phyloP scores from a whole-genome alignment of 2,113 vertebrate species.

The Sphyrna mokarran region DNA sequence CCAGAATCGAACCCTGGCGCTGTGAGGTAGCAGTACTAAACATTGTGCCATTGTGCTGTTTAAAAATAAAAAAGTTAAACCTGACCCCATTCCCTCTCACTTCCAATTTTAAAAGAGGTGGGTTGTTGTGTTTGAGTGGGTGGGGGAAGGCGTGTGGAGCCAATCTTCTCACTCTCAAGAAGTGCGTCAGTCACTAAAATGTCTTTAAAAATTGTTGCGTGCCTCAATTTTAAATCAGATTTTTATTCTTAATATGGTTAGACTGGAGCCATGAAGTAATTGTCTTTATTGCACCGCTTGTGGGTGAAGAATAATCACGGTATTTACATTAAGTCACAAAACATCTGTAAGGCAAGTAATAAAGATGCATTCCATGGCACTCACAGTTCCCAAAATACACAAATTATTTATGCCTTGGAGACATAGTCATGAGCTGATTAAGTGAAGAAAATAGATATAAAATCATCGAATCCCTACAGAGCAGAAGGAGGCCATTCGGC shows the following conservation, averaged over 20 bases:
- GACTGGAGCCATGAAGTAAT: neutral
- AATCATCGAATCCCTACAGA: too few relatives aligned
- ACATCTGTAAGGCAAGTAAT: conserved; percentile 52
- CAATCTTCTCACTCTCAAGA: neutral
- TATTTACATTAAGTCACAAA: conserved; percentile 62
- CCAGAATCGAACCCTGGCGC: too few relatives aligned
- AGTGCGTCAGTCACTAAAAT: neutral
- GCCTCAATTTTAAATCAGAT: neutral
- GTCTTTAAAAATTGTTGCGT: neutral
- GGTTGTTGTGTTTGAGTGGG: neutral
- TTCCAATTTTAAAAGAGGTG: neutral
- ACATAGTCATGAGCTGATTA: conserved; percentile 24
- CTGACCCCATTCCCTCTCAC: neutral
- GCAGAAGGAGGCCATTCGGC: too few relatives aligned
- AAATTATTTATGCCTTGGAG: conserved; percentile 3
- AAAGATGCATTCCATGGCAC: conserved; percentile 7
- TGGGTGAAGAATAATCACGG: neutral
- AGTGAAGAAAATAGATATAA: neutral
- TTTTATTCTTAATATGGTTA: neutral
- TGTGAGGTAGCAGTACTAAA: too few relatives aligned
- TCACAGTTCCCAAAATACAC: conserved; percentile 27
- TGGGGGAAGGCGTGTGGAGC: too few relatives aligned
- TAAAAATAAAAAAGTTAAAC: neutral
- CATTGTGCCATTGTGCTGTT: neutral
- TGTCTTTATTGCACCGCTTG: neutral